Base-by-base conservation (phyloP, 2,888 invertebrate genomes). In the Acanthosepion lycidas region DNA sequence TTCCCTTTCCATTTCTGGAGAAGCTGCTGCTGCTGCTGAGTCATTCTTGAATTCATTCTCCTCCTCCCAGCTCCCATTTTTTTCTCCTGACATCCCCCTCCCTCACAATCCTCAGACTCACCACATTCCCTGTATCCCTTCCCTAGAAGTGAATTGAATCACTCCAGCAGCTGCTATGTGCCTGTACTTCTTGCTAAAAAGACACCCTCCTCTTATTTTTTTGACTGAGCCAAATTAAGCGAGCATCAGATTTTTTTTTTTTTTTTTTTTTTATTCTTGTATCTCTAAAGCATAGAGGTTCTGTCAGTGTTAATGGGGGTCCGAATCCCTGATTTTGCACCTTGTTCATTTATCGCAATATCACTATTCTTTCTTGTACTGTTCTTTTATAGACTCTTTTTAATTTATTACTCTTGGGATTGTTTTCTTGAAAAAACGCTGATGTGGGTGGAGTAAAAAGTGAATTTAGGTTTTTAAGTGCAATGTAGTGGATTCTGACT, bases 1-100 rank as follows among this genome's bases (percentile, higher is more conserved):
- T 95, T 92, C 48, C 94, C 59, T 94, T 92, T 91, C 93, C 91
- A 92, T 94, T 48, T 94, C 94, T 94, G 93, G 91, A 91, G 53
- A 94, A 15, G 51, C 55, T n/a, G 92, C 92, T 42, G 92, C 92
- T 42, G 92, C 92, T 91, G 51, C 92, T 78, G 48, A n/a, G 48
- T 92, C 94, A 93, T 92, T 93, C 78, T 64, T 33, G 28, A 51
- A 53, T 28, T 42, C 91, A 33, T 9, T 55, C n/a, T 12, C 78
- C 3, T 0, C n/a, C n/a, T n/a, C 78, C 78, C 5, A 12, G 1
- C 15, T n/a, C 15, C 78, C 78, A 78, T 33, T 33, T 59, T 59
- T 59, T 23, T 23, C 59, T n/a, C 33, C 93, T 51, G 48, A 28
- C 94, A n/a, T 94, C 95, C 33, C 53, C 55, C 93, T 53, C 59